phyloP scores from a whole-genome alignment of 2,888 invertebrate species.

The Abrostola triplasia region DNA sequence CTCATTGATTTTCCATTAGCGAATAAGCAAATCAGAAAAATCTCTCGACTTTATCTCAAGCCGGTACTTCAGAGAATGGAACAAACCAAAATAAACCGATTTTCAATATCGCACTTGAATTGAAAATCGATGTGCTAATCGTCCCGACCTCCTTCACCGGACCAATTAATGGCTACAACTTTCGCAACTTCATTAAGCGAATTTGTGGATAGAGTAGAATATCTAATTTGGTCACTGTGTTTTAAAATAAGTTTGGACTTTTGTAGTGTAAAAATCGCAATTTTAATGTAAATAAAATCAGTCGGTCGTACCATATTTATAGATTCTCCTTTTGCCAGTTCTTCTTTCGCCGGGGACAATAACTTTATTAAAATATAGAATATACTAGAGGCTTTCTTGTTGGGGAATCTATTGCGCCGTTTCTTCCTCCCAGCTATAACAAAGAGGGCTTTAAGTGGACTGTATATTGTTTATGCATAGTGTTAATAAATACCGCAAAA shows the following conservation, averaged over 20 bases:
- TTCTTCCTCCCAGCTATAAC: no score
- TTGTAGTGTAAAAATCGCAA: no score
- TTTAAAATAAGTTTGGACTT: conserved; percentile 2
- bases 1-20: neutral
- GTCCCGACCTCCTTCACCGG: conserved; percentile 43
- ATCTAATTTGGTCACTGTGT: conserved; percentile 36
- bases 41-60: neutral
- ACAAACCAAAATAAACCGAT: conserved; percentile 35
- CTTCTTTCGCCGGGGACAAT: no score
- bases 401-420: no score
- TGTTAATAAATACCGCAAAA: conserved; percentile 7
- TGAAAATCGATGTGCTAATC: conserved; percentile 62
- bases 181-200: conserved; percentile 56
- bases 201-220: conserved; percentile 40
- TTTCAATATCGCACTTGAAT: conserved; percentile 50
- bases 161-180: conserved; percentile 60
- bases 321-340: no score
- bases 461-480: no score
- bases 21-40: neutral
- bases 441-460: no score
- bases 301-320: no score
- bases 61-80: conserved; percentile 14
- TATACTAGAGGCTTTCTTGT: no score
- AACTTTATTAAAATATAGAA: no score
- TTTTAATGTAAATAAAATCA: no score